Evolutionary conservation across 2,888 invertebrate species (phyloP), one percentile per base, ranked within the genome.

Genomic region (Cactoblastis cactorum): DNA sequence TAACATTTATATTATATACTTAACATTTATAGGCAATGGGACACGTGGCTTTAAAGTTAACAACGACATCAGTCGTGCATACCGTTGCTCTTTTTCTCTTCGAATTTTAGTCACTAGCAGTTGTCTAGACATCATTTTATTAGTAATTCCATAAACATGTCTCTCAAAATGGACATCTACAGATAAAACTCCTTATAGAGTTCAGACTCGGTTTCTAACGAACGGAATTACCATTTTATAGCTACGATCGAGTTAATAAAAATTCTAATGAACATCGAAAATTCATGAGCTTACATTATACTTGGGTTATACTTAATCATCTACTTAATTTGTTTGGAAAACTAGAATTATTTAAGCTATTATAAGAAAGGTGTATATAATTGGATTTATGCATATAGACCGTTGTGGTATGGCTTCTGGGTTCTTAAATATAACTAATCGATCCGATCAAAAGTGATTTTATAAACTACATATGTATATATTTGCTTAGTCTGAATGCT

Each of bases 21-120:
- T 45, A 53, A 57, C 53, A 55, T 57, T 55, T 54, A 60, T 56
- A 49, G 39, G 51, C 24, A 35, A 55, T 52, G 35, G 11, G 15
- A 35, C 34, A 45, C 52, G 45, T 41, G 39, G 47, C 49, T 12
- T 45, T 49, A 53, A 57, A 52, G 53, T 45, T 59, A 52, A 50
- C 39, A 38, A 50, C 54, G 61, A 50, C 54, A 60, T 54, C 52
- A 56, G 50, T 58, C 51, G 45, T 48, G 41, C 45, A 14, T 32
- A 11, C 15, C 5, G 17, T 32, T 24, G 24, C 32, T 43, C 12
- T 24, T 14, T 28, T 38, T 38, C 38, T n/a, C n/a, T n/a, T n/a
- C n/a, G n/a, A 9, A 28, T 28, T 28, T 28, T 28, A 28, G 28
- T 28, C 4, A 9, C 9, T 9, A 9, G 28, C 28, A 28, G 28